Evolutionary conservation across 2,797 vertebrate genomes (phyloP).

Genomic region (Microctenopoma steveboyesi): DNA sequence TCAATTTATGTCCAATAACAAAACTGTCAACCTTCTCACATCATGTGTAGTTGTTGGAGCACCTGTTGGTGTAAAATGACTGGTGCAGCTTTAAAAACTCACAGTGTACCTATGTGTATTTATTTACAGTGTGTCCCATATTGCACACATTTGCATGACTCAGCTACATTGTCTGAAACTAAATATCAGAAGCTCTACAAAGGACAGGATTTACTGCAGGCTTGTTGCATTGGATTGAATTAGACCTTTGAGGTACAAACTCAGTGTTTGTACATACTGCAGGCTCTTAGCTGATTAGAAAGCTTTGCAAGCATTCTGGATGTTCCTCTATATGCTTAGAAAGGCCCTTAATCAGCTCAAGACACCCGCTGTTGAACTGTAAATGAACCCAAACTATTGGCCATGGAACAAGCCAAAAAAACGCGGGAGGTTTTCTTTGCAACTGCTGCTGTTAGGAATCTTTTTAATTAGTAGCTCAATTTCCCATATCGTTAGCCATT

Average conservation of each 20-base stretch:
- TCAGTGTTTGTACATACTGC: slow-evolving; percentile 13
- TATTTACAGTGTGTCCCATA: neutral
- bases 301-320: slow-evolving; percentile 18
- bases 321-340: slow-evolving; percentile 9
- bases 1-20: too few relatives aligned
- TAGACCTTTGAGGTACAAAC: neutral
- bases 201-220: slow-evolving; percentile 2
- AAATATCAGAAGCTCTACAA: neutral
- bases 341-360: slow-evolving; percentile 39
- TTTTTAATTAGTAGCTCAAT: slow-evolving; percentile 42
- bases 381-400: slow-evolving; percentile 40
- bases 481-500: slow-evolving; percentile 24
- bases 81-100: neutral
- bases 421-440: slow-evolving; percentile 11
- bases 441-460: slow-evolving; percentile 5
- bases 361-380: slow-evolving; percentile 43
- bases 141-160: neutral
- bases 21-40: neutral
- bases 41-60: neutral
- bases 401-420: slow-evolving; percentile 30
- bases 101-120: neutral
- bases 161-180: neutral
- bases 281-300: slow-evolving; percentile 39
- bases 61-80: neutral
- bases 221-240: neutral